These are phyloP conservation scores for Montipora capitata DNA, from an alignment of 92 coral and sea anemone genomes.

Conservation along the genomic window DNA sequence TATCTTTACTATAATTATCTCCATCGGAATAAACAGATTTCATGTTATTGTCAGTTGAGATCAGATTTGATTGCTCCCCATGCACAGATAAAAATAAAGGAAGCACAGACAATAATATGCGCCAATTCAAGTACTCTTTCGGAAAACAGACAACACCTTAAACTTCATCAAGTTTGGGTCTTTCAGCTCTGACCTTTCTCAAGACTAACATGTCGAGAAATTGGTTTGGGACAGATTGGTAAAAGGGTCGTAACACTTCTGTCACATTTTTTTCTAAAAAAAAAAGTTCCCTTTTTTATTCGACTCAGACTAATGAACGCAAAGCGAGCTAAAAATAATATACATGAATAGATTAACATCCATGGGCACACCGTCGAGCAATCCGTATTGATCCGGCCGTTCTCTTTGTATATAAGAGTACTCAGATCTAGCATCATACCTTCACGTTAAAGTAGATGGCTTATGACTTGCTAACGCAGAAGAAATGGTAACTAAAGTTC, in stretches of 20 bases:
- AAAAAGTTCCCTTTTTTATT: no score
- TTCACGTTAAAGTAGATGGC: no score
- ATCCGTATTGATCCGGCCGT: no score
- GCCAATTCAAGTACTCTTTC: background rate
- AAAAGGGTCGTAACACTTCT: background rate
- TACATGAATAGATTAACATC: no score
- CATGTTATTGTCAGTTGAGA: constrained; percentile 13
- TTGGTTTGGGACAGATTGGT: background rate
- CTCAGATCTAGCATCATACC: no score
- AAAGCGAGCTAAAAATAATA: background rate
- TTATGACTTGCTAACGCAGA: no score
- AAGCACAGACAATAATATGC: background rate
- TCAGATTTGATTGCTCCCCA: background rate
- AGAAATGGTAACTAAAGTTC: no score
- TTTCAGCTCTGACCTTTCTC: no score
- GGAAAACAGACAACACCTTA: background rate
- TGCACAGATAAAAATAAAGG: background rate
- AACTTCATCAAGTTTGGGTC: no score
- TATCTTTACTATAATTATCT: background rate
- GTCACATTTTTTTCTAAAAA: background rate
- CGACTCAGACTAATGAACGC: background rate
- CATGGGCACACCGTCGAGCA: no score
- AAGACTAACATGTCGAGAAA: no score
- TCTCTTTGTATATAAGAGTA: no score
- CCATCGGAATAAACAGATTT: constrained; percentile 25